These are phyloP conservation scores for Cryptus armator DNA, from an alignment of 2,888 invertebrate species.

Conservation along the genomic window DNA sequence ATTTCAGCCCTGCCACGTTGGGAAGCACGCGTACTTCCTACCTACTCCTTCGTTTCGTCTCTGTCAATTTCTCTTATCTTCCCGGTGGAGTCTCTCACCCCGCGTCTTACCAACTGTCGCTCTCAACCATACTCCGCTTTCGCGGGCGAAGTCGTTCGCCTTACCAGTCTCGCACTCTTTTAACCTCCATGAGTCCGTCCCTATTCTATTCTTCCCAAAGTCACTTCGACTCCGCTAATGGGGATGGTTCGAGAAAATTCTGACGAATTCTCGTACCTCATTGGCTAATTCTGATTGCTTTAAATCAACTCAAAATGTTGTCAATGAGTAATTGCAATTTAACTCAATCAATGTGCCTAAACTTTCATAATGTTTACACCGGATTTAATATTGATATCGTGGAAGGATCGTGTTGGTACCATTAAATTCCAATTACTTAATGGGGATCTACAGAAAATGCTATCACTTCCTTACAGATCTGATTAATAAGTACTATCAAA, in stretches of 20 bases:
- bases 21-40: constrained; percentile 52
- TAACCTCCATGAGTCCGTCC: constrained; percentile 30
- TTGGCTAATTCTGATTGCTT: background rate
- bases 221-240: constrained; percentile 27
- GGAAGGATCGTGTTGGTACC: background rate
- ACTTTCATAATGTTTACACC: background rate
- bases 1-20: constrained; percentile 49
- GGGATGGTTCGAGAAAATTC: constrained; percentile 21
- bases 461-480: background rate
- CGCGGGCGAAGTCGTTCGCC: constrained; percentile 39
- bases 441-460: background rate
- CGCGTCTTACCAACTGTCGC: constrained; percentile 23
- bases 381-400: background rate
- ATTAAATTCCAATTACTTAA: background rate
- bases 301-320: background rate
- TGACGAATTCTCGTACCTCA: background rate
- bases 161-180: constrained; percentile 52
- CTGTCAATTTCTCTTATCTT: constrained; percentile 71
- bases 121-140: constrained; percentile 37
- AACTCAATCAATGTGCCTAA: background rate
- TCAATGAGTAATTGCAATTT: background rate
- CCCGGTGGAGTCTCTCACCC: constrained; percentile 45
- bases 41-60: constrained; percentile 68
- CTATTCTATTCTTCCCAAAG: constrained; percentile 38
- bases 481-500: constrained; percentile 1